Base-by-base conservation (phyloP, 2,888 invertebrate genomes). In the Cecidostiba fungosa region DNA sequence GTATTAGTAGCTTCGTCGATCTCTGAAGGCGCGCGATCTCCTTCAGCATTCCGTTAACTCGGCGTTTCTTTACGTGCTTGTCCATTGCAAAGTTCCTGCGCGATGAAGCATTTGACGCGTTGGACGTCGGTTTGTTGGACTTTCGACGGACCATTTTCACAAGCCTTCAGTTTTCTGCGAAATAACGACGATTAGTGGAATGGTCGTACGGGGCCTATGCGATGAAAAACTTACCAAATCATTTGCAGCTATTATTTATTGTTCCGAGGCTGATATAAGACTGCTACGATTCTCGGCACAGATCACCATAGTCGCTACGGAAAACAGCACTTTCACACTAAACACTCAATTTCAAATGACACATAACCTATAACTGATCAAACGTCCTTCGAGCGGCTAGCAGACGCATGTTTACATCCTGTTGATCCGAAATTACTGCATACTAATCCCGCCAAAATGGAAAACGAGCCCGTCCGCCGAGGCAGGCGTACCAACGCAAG, bases 1-100 rank as follows among this genome's bases (percentile, higher is more conserved):
- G 94, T 88, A 95, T 93, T 0, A 94, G 85, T 2, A 91, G 82
- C 0, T 89, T 87, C 1, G 93, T 92, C 0, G 89, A 86, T 10
- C 36, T 88, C 83, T 92, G 91, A 4, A 93, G 66, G 6, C n/a
- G 54, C 10, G 2, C n/a, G 54, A 59, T 59, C 54, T 59, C 54
- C 10, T 59, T 59, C n/a, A n/a, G 1, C n/a, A 59, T 59, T 59
- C 23, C 6, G 54, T 59, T 8, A 6, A 59, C 54, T 59, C 54
- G 54, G n/a, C 54, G 54, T n/a, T 59, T 59, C 54, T 59, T 59
- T 23, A 8, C 19, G 19, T 8, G 19, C n/a, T 59, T 59, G 54
- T 59, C n/a, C 54, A 59, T 19, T 23, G 54, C 19, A 6, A 59
- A 59, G 2, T 59, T 59, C 54, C 10, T 6, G 23, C 54, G n/a